phyloP scores from a whole-genome alignment of 2,888 invertebrate genomes.

The Pachycephus smyrnensis region DNA sequence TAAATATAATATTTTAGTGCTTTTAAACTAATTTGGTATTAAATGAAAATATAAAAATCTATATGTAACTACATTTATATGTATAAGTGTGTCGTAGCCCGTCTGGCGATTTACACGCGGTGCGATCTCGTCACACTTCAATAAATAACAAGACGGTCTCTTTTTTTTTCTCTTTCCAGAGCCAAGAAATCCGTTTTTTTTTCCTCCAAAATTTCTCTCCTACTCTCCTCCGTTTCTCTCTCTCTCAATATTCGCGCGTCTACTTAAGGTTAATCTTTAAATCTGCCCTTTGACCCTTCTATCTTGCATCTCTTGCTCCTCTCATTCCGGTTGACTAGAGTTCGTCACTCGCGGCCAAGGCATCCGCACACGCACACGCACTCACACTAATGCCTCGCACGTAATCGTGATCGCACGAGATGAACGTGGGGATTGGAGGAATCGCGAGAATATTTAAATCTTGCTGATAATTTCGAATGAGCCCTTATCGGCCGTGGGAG shows the following conservation, averaged over 20 bases:
- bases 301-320: too few species aligned
- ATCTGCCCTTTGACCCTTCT: neutral
- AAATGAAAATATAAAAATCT: conserved; percentile 37
- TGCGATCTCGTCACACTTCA: conserved; percentile 6
- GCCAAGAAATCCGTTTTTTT: neutral
- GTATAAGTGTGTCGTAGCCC: conserved; percentile 22
- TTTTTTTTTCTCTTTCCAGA: neutral
- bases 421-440: too few species aligned
- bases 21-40: conserved; percentile 31
- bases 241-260: neutral
- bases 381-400: too few species aligned
- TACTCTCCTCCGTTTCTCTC: neutral
- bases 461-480: too few species aligned
- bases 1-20: conserved; percentile 34
- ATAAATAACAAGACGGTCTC: neutral
- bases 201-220: too few species aligned
- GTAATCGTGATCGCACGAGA: too few species aligned
- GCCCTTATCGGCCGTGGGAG: too few species aligned
- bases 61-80: conserved; percentile 27
- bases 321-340: too few species aligned
- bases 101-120: conserved; percentile 19
- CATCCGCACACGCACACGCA: too few species aligned
- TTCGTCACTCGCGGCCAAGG: too few species aligned
- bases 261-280: neutral
- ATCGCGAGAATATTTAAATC: too few species aligned